Base-by-base conservation (phyloP, 2,888 invertebrate species). In the Synanthedon vespiformis region DNA sequence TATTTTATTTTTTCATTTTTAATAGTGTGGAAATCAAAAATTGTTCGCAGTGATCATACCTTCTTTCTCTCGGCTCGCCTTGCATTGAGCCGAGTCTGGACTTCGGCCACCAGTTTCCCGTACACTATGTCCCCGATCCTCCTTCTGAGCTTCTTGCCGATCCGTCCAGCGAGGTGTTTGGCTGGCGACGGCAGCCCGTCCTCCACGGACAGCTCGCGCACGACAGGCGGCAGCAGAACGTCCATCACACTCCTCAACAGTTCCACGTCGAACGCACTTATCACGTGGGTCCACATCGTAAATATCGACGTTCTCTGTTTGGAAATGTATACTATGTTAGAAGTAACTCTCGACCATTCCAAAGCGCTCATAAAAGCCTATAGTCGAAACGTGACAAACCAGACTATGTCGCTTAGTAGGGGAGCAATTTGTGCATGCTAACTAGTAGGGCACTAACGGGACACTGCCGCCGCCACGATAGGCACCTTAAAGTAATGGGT, bases 211-310 rank as follows among this genome's bases (percentile, higher is more conserved):
- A 95, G 89, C 78, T 97, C 97, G 40, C 96, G 89, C 11, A 94
- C 92, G 55, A 97, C 80, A 0, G 94, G 92, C 6, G 93, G 91
- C 51, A 97, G 79, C 13, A 96, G 78, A 48, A 92, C 89, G 54
- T 90, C 89, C 0, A 95, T 74, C 14, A 95, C 70, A 0, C 80
- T 75, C 12, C 81, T 70, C 0, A 96, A 70, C 27, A 89, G 86
- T 3, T 90, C 89, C 2, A 77, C 65, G 8, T 90, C 89, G 22
- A 96, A 71, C 1, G 91, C 89, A 16, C 92, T 89, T 10, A 91
- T 85, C 0, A 96, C 71, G 12, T 94, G 95, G 18, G 93, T 93
- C 63, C 95, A 91, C 89, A 94, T 95, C 61, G 95, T 94, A 67
- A 96, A 96, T 49, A 94, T 90, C 63, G 93, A 90, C 40, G 89